Conservation (phyloP, 1,140 invertebrate genomes). For the Orchestia grillus region DNA sequence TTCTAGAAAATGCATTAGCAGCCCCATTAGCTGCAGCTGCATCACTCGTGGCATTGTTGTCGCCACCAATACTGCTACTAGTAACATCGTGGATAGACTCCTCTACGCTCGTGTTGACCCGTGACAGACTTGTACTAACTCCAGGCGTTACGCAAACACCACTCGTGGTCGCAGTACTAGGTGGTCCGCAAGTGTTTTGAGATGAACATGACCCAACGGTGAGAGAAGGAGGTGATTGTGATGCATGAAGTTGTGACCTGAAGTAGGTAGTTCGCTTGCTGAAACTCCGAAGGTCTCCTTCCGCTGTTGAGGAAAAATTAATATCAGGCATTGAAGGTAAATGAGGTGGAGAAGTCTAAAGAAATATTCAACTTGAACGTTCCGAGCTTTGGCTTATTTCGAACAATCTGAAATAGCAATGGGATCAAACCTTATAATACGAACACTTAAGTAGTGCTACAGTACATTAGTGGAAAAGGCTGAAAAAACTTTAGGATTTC, state of each 20-base stretch:
- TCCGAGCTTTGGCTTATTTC: too few species aligned
- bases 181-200: not conserved
- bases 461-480: too few species aligned
- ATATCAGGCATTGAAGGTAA: not conserved
- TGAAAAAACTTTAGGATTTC: too few species aligned
- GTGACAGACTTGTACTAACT: constrained; percentile 14
- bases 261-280: constrained; percentile 7
- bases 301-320: constrained; percentile 22
- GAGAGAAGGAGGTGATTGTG: not conserved
- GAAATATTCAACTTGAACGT: too few species aligned
- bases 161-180: constrained; percentile 23
- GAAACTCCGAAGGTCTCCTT: constrained; percentile 34
- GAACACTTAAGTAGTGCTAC: too few species aligned
- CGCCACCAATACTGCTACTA: constrained; percentile 37
- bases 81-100: constrained; percentile 36
- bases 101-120: constrained; percentile 27
- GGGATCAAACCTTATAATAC: too few species aligned
- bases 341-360: not conserved
- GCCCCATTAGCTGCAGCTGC: not conserved
- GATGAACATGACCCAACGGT: not conserved
- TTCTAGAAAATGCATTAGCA: not conserved
- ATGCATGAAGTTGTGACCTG: not conserved
- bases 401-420: too few species aligned
- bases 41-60: not conserved
- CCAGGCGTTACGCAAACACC: constrained; percentile 44